Percentiles rank a stretch among this genome's conserved stretches.
phyloP scores from a whole-genome alignment of 2,113 vertebrate genomes.

The Rhadina sibilatrix region DNA sequence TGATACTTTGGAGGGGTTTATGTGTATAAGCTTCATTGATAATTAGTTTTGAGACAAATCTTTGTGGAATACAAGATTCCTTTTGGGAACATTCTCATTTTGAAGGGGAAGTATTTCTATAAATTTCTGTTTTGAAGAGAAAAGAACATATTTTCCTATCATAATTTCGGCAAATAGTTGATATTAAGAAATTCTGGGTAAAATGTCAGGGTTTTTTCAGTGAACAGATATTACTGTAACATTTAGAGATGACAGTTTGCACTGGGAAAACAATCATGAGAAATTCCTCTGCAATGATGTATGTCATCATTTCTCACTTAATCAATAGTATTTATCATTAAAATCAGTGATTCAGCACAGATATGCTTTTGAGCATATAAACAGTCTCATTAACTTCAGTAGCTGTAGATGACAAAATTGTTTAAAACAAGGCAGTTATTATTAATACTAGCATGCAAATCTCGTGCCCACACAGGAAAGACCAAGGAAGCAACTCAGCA shows the following conservation, averaged over 20 bases:
- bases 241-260: background rate
- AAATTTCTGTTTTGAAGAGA: background rate
- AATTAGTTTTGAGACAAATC: constrained; percentile 11
- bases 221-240: background rate
- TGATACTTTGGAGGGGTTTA: background rate
- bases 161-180: background rate
- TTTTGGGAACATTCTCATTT: background rate
- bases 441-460: background rate
- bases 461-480: background rate
- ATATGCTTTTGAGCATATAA: background rate
- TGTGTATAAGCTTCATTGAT: background rate
- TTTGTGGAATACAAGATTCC: background rate
- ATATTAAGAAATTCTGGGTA: background rate
- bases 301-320: background rate
- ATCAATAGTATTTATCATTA: constrained; percentile 17
- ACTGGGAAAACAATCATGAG: background rate
- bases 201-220: background rate
- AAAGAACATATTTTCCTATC: background rate
- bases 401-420: background rate
- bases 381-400: background rate
- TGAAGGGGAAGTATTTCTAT: background rate
- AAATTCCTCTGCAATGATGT: background rate
- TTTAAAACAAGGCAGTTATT: background rate
- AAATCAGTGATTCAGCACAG: background rate
- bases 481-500: background rate